Base-by-base conservation (phyloP, 2,797 vertebrate genomes). In the Oceanodroma leucorhoa region DNA sequence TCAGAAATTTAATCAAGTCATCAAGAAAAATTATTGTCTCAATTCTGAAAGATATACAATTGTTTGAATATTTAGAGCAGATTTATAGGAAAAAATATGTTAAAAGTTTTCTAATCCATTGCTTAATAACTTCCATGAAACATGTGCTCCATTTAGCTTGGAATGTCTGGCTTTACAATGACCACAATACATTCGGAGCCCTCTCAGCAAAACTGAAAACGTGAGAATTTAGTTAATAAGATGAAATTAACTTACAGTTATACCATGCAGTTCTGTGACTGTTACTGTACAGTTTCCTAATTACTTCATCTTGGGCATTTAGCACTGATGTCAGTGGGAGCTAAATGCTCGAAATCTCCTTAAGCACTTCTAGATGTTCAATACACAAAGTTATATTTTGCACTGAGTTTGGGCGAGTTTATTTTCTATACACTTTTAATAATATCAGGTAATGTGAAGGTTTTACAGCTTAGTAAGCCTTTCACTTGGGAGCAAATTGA, bases 1-100 rank as follows among this genome's bases (percentile, higher is more conserved):
- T 93, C 92, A 58, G 64, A 90, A 87, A 60, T 91, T 69, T 92
- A 93, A 72, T 96, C 64, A 88, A 91, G 60, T 50, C 29, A 93
- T 75, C 46, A 72, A 41, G 24, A 75, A 89, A 79, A 89, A 92
- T 90, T 93, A 61, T 90, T 91, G 18, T 89, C 41, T 95, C 14
- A 40, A 15, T 82, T 95, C 55, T 69, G 46, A 81, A 92, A 91
- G 67, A 50, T 34, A 38, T 10, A 66, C 14, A 26, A 4, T 34
- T 85, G 50, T 16, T 14, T n/a, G 62, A 77, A n/a, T 80, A 61
- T 73, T 96, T 64, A 94, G 18, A 73, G 91, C 36, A 86, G 93
- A 70, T 84, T 89, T 95, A 58, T 67, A 69, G 60, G 71, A n/a
- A 71, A 80, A 86, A 71, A 65, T 5, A 27, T 32, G 10, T 70